These are phyloP conservation scores for Pterois miles DNA, from an alignment of 2,797 vertebrate genomes.

Conservation along the genomic window DNA sequence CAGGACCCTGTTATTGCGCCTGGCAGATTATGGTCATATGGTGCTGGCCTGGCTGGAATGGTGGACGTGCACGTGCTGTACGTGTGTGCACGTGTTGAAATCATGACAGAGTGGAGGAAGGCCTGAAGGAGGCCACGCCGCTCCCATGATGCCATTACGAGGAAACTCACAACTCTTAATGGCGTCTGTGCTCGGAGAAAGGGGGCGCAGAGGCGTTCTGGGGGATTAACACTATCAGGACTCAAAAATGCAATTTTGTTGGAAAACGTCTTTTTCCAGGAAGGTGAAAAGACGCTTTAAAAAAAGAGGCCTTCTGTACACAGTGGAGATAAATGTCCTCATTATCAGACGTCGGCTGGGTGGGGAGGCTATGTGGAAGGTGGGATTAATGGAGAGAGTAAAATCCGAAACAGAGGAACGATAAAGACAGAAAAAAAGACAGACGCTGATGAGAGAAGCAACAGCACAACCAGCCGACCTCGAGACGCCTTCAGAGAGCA, in stretches of 20 bases:
- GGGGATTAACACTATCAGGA: conserved; percentile 79
- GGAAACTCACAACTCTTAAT: conserved; percentile 80
- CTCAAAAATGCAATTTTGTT: conserved; percentile 77
- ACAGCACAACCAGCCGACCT: not conserved
- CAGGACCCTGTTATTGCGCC: too few species aligned
- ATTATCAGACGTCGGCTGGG: conserved; percentile 63
- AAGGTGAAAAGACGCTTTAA: conserved; percentile 65
- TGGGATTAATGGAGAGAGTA: conserved; percentile 59
- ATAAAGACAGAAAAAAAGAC: conserved; percentile 3
- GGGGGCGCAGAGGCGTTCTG: conserved; percentile 63
- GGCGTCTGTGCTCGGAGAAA: conserved; percentile 69
- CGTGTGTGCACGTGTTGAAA: conserved; percentile 7
- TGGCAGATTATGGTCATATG: too few species aligned
- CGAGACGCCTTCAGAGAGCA: not conserved
- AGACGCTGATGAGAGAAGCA: not conserved
- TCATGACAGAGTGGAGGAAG: conserved; percentile 22
- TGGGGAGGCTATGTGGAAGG: conserved; percentile 62
- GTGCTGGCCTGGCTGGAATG: too few species aligned
- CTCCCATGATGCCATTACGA: conserved; percentile 71
- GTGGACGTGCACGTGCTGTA: not conserved
- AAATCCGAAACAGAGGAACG: conserved; percentile 16
- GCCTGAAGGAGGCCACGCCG: conserved; percentile 53
- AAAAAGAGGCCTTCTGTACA: conserved; percentile 54
- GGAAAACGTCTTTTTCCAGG: conserved; percentile 67
- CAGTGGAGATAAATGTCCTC: conserved; percentile 73